Evolutionary conservation across 2,888 invertebrate species (phyloP).

Genomic region (Pogonocherus hispidulus): DNA sequence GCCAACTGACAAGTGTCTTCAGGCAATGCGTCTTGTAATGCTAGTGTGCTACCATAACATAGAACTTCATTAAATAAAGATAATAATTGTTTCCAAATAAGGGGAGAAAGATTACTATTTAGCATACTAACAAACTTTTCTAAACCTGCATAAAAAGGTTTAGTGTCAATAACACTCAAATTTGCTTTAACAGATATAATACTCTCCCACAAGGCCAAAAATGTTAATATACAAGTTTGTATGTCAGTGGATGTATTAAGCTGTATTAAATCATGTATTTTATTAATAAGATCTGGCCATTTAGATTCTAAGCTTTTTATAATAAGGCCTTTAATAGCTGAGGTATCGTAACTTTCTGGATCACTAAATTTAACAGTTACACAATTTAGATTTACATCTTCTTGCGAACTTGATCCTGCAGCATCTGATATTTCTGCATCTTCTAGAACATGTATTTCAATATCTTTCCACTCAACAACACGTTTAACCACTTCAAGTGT

Average conservation of each 20-base stretch:
- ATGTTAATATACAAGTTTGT: slow-evolving; percentile 83
- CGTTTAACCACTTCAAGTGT: slow-evolving; percentile 88
- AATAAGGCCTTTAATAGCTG: slow-evolving; percentile 86
- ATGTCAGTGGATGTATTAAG: slow-evolving; percentile 75
- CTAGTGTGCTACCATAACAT: slow-evolving; percentile 92
- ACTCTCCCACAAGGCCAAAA: slow-evolving; percentile 89
- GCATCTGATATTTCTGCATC: slow-evolving; percentile 63
- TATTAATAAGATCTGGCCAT: slow-evolving; percentile 86
- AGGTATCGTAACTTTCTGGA: slow-evolving; percentile 88
- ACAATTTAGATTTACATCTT: slow-evolving; percentile 66
- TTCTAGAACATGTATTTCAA: slow-evolving; percentile 86
- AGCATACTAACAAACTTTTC: slow-evolving; percentile 83
- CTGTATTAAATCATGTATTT: slow-evolving; percentile 74
- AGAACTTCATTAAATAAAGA: slow-evolving; percentile 91
- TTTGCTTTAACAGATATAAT: slow-evolving; percentile 93
- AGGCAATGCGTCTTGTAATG: slow-evolving; percentile 87
- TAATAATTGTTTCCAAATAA: slow-evolving; percentile 87
- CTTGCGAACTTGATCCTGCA: slow-evolving; percentile 57
- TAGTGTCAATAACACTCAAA: slow-evolving; percentile 89
- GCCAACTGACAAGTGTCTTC: slow-evolving; percentile 91
- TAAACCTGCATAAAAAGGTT: slow-evolving; percentile 88
- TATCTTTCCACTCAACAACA: slow-evolving; percentile 91
- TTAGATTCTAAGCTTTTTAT: slow-evolving; percentile 88
- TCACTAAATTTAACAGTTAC: slow-evolving; percentile 78
- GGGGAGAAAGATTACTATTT: slow-evolving; percentile 80